Evolutionary conservation across 2,888 invertebrate genomes (phyloP), one percentile per base, ranked within the genome.

Genomic region (Dolomedes plantarius): DNA sequence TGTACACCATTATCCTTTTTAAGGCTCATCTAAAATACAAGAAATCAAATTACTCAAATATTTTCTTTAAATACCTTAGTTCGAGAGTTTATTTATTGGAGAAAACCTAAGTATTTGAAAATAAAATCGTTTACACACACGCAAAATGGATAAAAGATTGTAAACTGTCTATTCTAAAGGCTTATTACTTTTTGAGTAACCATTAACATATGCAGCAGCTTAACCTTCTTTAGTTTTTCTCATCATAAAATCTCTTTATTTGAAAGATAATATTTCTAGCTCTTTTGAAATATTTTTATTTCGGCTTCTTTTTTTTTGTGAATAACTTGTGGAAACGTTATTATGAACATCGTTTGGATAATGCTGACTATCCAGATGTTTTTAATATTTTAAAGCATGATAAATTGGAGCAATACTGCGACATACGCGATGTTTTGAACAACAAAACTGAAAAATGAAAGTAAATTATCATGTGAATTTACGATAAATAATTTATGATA

Each of bases 151-250:
- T 46, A 46, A 56, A 23, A 23, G 56, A 56, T 56, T 56, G 56
- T 56, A 56, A 56, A 56, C 23, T 56, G 56, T 56, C 56, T 19
- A 56, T 23, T 56, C 56, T 23, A 16, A 16, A 56, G 23, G 56
- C 56, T 56, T 56, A 56, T 56, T 56, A 56, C 56, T 56, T 56
- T 56, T 56, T 56, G 56, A 56, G 56, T 56, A 56, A 56, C 56
- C 56, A 56, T 56, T 56, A 56, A 56, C 56, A 23, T 56, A 23
- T 56, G 23, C 56, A 23, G 56, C 23, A 56, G 56, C 56, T 56
- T 56, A 56, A 23, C 19, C 19, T 19, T 3, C 23, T 56, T 46
- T 23, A 56, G 56, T 56, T 56, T 56, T 23, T 56, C 56, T 23
- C 23, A 56, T 56, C 56, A 56, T 23, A 56, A 56, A 56, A 23